phyloP scores from a whole-genome alignment of 2,797 vertebrate genomes.

The Lepidocolaptes lacrymiger region DNA sequence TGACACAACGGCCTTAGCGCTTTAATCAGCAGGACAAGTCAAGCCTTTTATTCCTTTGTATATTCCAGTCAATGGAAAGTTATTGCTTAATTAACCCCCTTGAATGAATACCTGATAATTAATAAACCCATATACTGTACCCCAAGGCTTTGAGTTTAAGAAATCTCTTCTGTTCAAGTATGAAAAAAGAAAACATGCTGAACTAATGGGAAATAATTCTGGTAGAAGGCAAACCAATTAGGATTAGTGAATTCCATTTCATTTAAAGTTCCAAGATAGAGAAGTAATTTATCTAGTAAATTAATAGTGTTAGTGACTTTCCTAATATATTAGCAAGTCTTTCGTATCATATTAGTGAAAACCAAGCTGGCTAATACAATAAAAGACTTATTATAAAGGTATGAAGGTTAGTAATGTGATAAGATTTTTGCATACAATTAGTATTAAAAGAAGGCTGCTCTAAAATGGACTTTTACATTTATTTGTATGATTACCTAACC shows the following conservation, averaged over 20 bases:
- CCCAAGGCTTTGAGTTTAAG: slow-evolving; percentile 78
- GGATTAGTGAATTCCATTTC: slow-evolving; percentile 85
- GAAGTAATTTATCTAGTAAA: slow-evolving; percentile 84
- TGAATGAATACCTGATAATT: slow-evolving; percentile 84
- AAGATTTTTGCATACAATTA: slow-evolving; percentile 73
- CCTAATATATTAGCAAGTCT: slow-evolving; percentile 77
- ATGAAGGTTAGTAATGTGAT: slow-evolving; percentile 72
- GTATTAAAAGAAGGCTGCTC: slow-evolving; percentile 51
- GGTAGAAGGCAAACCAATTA: slow-evolving; percentile 82
- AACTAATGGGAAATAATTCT: slow-evolving; percentile 83
- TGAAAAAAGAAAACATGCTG: slow-evolving; percentile 77
- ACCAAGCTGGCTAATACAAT: slow-evolving; percentile 78
- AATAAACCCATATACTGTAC: slow-evolving; percentile 80
- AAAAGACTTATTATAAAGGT: slow-evolving; percentile 75
- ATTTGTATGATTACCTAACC: slow-evolving; percentile 44
- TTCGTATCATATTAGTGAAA: slow-evolving; percentile 81
- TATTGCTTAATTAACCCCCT: slow-evolving; percentile 84
- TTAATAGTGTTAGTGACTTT: slow-evolving; percentile 82
- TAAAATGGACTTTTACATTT: slow-evolving; percentile 62
- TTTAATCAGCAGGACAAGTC: slow-evolving; percentile 76
- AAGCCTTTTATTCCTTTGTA: slow-evolving; percentile 77
- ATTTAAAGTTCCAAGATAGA: slow-evolving; percentile 83
- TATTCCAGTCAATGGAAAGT: slow-evolving; percentile 79
- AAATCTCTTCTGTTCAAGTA: slow-evolving; percentile 79
- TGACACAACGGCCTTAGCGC: slow-evolving; percentile 41